Conservation (phyloP, 2,113 vertebrate species). For the Gavialis gangeticus region DNA sequence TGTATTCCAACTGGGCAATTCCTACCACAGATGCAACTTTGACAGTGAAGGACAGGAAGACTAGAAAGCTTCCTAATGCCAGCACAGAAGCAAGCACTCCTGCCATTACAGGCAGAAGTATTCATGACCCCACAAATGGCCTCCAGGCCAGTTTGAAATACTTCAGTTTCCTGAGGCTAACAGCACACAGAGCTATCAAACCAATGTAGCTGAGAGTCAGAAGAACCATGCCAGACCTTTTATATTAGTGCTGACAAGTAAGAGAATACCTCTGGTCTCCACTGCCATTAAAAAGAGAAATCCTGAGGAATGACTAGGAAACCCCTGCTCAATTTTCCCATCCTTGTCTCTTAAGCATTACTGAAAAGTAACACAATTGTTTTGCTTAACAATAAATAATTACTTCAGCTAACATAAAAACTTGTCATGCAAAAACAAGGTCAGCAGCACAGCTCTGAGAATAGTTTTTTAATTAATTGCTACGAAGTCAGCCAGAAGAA, state of each 20-base stretch:
- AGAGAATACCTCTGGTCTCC: background rate
- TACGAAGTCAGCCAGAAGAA: conserved; percentile 4
- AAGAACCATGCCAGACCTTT: background rate
- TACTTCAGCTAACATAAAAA: background rate
- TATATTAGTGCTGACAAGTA: background rate
- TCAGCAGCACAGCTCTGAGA: background rate
- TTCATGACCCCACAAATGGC: background rate
- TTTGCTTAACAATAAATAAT: background rate
- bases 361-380: background rate
- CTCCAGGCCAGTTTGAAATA: background rate
- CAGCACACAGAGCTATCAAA: background rate
- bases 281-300: background rate
- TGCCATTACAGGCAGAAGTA: background rate
- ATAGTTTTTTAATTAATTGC: conserved; percentile 31
- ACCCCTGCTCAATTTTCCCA: background rate
- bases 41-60: background rate
- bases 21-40: background rate
- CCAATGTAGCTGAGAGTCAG: background rate
- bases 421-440: background rate
- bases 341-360: background rate
- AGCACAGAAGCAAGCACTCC: background rate
- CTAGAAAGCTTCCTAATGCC: background rate
- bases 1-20: background rate
- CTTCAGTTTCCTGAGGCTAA: background rate
- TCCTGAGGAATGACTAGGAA: background rate